These are phyloP conservation scores for Chaitophorus viminalis DNA, from an alignment of 2,888 invertebrate species.

Conservation along the genomic window DNA sequence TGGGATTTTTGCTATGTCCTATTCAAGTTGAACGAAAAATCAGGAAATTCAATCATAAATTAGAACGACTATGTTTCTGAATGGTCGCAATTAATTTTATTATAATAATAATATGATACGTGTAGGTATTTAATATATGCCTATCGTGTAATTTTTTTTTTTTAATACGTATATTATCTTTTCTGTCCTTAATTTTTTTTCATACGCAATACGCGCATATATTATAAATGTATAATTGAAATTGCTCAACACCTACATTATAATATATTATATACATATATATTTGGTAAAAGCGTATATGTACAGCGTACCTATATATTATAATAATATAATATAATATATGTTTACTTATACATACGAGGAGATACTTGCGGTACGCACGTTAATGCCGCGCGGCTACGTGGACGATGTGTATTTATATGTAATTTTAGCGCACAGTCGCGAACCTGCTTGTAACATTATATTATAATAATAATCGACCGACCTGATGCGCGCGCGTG, in stretches of 20 bases:
- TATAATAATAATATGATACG: no score
- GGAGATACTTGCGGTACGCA: conserved; percentile 19
- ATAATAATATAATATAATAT: background rate
- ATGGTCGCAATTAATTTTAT: no score
- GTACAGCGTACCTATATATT: background rate
- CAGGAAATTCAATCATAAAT: background rate
- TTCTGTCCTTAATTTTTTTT: background rate
- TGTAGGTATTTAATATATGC: no score
- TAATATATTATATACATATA: background rate
- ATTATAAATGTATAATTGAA: background rate
- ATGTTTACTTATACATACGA: background rate
- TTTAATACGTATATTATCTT: no score
- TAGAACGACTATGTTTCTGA: no score
- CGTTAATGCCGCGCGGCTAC: background rate
- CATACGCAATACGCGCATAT: background rate
- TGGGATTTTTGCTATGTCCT: no score
- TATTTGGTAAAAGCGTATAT: background rate
- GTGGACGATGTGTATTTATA: background rate
- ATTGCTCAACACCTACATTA: background rate
- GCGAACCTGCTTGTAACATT: background rate
- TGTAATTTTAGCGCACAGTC: conserved; percentile 1
- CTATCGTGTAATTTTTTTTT: no score
- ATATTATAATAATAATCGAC: conserved; percentile 12
- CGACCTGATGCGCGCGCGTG: background rate
- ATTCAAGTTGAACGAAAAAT: no score